A percentile compares a stretch with the other conserved stretches of the same genome.
These are phyloP conservation scores for Drosophila neonasuta DNA, from an alignment of 2,888 invertebrate species.

Conservation along the genomic window DNA sequence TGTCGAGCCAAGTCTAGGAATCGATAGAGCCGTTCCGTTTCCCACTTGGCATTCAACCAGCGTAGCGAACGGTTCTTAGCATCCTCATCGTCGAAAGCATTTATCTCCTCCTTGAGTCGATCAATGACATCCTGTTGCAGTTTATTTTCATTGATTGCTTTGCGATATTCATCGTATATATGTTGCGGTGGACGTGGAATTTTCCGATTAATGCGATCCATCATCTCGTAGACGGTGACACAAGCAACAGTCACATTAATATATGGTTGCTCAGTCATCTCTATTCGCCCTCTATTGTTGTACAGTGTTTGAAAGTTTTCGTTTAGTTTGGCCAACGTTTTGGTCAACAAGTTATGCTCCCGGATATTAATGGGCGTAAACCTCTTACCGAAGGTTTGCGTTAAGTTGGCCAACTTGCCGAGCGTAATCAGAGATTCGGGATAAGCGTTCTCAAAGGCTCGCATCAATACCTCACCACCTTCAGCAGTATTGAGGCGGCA, in stretches of 20 bases:
- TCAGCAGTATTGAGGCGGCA: neutral
- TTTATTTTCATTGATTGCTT: neutral
- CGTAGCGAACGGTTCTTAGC: neutral
- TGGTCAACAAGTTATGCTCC: conserved; percentile 1
- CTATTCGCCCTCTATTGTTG: neutral
- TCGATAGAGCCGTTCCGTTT: conserved; percentile 40
- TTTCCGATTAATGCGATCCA: conserved; percentile 6
- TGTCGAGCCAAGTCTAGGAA: conserved; percentile 10
- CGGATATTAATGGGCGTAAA: conserved; percentile 19
- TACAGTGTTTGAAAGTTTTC: conserved; percentile 24
- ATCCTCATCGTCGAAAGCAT: neutral
- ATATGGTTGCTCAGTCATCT: conserved; percentile 25
- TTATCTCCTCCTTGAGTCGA: conserved; percentile 3
- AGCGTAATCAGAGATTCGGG: conserved; percentile 3
- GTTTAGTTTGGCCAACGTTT: conserved; percentile 25
- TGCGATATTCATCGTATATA: conserved; percentile 28
- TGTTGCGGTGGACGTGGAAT: conserved; percentile 30
- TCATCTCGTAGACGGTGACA: conserved; percentile 24
- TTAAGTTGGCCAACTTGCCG: conserved; percentile 47
- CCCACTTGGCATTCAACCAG: conserved; percentile 55
- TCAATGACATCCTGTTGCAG: conserved; percentile 24
- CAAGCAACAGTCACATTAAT: conserved; percentile 34
- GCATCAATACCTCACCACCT: neutral
- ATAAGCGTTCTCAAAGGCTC: neutral
- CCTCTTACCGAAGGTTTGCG: conserved; percentile 26